Evolutionary conservation across 2,797 vertebrate species (phyloP).

Genomic region (Halcyon chelicuti): DNA sequence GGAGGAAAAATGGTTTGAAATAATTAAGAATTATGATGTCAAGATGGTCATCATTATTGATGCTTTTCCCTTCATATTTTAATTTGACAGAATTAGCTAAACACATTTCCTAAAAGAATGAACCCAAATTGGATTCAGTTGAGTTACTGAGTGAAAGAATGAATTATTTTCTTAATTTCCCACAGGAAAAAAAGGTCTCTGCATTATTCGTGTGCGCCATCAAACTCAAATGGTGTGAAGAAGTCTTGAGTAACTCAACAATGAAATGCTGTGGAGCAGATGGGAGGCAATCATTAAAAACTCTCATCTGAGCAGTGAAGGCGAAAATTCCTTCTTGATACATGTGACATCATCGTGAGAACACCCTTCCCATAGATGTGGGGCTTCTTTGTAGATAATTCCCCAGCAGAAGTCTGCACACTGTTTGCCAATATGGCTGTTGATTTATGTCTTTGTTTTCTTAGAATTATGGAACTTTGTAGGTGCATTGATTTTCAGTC

Average conservation of each 20-base stretch:
- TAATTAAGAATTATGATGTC: neutral
- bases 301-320: neutral
- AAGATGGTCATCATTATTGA: neutral
- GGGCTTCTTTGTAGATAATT: neutral
- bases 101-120: slow-evolving; percentile 24
- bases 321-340: neutral
- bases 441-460: neutral
- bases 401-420: neutral
- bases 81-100: slow-evolving; percentile 22
- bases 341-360: neutral
- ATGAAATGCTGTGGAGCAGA: slow-evolving; percentile 13
- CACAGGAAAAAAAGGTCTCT: slow-evolving; percentile 30
- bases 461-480: neutral
- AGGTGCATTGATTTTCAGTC: neutral
- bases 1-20: neutral
- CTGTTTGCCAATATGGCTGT: neutral
- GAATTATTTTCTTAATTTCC: slow-evolving; percentile 60
- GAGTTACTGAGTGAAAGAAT: slow-evolving; percentile 27
- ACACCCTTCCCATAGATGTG: neutral
- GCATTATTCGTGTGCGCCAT: neutral
- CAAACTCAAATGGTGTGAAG: slow-evolving; percentile 21
- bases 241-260: neutral
- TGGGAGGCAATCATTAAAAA: neutral
- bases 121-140: slow-evolving; percentile 18
- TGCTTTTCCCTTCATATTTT: neutral